Base-by-base conservation (phyloP, 2,888 invertebrate species). In the Arctia plantaginis region DNA sequence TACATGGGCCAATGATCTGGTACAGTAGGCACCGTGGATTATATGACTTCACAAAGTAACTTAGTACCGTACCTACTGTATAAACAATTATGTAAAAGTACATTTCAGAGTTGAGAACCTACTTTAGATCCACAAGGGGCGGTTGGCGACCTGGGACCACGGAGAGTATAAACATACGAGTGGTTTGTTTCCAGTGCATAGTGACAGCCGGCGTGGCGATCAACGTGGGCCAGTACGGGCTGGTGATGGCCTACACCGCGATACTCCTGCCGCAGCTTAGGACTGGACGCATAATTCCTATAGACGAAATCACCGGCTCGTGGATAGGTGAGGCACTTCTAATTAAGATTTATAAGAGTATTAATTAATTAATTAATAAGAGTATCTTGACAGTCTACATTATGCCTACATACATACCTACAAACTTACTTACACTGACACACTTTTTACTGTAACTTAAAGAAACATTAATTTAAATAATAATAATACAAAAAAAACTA, bases 201-300 rank as follows among this genome's bases (percentile, higher is more conserved):
- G 88, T 87, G 81, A 86, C 86, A 33, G 65, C 75, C 1, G 87
- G 87, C 0, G 86, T 85, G 30, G 82, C 85, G 1, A 65, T 83
- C 66, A 88, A 88, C 76, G 82, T 86, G 80, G 78, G 80, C 0
- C 78, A 73, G 66, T 81, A 81, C 30, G 88, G 89, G 7, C 71
- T 84, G 30, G 84, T 85, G 64, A 84, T 87, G 82, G 96, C 96
- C 2, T 96, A 94, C 85, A 95, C 96, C 4, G 96, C 96, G 2
- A 91, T 96, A 33, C 84, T 96, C 47, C 86, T 96, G 51, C 96
- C 96, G 1, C 96, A 96, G 84, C 89, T 96, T 51, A 86, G 90
- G 78, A 69, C 76, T 1, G 77, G 86, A 44, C 89, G 89, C n/a
- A 75, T 79, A 0, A 89, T 94, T 15, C 82, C 77, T 3, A 89